Evolutionary conservation across 1,140 invertebrate genomes (phyloP).

Genomic region (Ceratosolen solmsi): DNA sequence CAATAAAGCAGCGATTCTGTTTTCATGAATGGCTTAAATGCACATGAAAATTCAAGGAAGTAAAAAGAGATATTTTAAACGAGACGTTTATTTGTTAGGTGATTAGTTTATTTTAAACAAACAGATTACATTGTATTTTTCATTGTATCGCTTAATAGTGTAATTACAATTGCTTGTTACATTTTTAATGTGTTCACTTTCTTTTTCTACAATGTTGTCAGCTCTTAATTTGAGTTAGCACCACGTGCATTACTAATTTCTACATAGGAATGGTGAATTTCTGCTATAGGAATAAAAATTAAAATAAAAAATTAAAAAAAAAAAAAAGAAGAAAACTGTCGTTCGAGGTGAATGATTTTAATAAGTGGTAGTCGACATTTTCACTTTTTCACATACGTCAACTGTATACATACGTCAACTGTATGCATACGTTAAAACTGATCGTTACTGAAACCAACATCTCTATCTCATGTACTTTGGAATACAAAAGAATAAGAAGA

Average conservation of each 20-base stretch:
- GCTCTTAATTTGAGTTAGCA: conserved; percentile 45
- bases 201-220: conserved; percentile 47
- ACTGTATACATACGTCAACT: conserved; percentile 10
- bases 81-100: conserved; percentile 41
- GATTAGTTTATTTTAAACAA: conserved; percentile 67
- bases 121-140: conserved; percentile 60
- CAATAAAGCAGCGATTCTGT: background rate
- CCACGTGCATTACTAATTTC: conserved; percentile 43
- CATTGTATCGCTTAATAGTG: conserved; percentile 56
- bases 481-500: too few relatives aligned
- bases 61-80: background rate
- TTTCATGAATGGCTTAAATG: background rate
- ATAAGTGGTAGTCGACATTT: too few relatives aligned
- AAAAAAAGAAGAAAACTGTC: background rate
- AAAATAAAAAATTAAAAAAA: too few relatives aligned
- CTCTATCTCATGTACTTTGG: too few relatives aligned
- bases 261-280: conserved; percentile 38
- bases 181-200: conserved; percentile 52
- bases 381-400: background rate
- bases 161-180: conserved; percentile 58
- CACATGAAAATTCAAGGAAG: too few relatives aligned
- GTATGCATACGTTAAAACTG: too few relatives aligned
- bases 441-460: too few relatives aligned
- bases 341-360: conserved; percentile 10
- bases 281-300: conserved; percentile 27